These are phyloP conservation scores for Aphyosemion australe DNA, from an alignment of 2,113 vertebrate species.

Conservation along the genomic window DNA sequence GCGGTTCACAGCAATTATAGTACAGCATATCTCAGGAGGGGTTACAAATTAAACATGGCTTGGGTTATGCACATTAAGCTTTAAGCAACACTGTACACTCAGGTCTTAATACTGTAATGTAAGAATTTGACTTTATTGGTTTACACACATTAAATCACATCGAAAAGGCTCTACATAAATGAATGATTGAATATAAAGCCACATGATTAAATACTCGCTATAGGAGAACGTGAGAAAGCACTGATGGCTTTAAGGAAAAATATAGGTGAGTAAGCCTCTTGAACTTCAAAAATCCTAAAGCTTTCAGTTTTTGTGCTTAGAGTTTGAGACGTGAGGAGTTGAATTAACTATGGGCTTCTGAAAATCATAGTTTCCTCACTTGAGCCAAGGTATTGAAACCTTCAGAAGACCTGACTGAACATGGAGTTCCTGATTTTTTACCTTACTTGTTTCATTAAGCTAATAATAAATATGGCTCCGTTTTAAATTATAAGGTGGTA, in stretches of 20 bases:
- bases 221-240: background rate
- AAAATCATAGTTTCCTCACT: background rate
- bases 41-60: conserved; percentile 61
- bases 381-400: background rate
- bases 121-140: background rate
- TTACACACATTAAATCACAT: background rate
- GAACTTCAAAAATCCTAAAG: conserved; percentile 14
- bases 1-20: conserved; percentile 65
- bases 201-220: conserved; percentile 1
- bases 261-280: background rate
- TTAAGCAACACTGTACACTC: conserved; percentile 22
- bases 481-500: background rate
- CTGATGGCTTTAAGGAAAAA: background rate
- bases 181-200: conserved; percentile 18
- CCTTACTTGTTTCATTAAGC: background rate
- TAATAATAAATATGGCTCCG: background rate
- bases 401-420: background rate
- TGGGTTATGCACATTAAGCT: conserved; percentile 42
- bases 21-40: conserved; percentile 55
- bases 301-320: background rate
- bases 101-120: conserved; percentile 8
- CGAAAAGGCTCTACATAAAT: conserved; percentile 25
- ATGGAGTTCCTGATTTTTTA: background rate
- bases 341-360: conserved; percentile 17
- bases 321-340: conserved; percentile 9